A percentile compares a stretch with the other conserved stretches of the same genome.
phyloP scores from a whole-genome alignment of 2,113 vertebrate species.

The Echinops telfairi region DNA sequence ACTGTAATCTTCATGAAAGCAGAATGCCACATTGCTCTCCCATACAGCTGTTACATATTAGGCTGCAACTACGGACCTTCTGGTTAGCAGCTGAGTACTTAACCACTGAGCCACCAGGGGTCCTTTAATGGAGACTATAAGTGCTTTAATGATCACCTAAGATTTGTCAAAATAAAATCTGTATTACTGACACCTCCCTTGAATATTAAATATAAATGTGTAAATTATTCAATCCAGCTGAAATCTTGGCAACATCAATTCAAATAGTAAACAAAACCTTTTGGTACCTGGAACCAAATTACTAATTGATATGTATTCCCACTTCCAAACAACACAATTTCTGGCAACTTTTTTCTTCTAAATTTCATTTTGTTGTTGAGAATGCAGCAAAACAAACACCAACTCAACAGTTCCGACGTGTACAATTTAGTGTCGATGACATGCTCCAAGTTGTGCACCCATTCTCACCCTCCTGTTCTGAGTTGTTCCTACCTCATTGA shows the following conservation, averaged over 20 bases:
- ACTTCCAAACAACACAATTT: conserved; percentile 63
- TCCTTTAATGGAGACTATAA: not conserved
- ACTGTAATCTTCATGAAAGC: not conserved
- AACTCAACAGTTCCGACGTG: not conserved
- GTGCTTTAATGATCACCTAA: conserved; percentile 14
- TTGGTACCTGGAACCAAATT: conserved; percentile 60
- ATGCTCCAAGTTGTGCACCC: not conserved
- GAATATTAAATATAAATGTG: conserved; percentile 60
- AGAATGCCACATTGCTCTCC: not conserved
- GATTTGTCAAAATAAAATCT: conserved; percentile 57
- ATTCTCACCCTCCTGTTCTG: not conserved
- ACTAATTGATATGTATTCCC: not conserved
- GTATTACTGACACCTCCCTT: conserved; percentile 30
- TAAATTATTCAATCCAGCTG: conserved; percentile 56
- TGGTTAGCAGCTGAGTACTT: too few species aligned
- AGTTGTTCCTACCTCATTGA: not conserved
- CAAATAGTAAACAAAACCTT: conserved; percentile 63
- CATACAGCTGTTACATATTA: too few species aligned
- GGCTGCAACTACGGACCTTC: not conserved
- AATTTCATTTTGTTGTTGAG: not conserved
- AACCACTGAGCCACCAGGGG: not conserved
- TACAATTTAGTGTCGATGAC: not conserved
- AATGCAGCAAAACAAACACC: not conserved
- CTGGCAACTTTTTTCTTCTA: conserved; percentile 28
- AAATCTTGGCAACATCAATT: conserved; percentile 60